Evolutionary conservation across 30 jellyfish, hydroid and myxozoan species (phyloP), one percentile per base, ranked within the genome.

Genomic region (Cassiopea xamachana): DNA sequence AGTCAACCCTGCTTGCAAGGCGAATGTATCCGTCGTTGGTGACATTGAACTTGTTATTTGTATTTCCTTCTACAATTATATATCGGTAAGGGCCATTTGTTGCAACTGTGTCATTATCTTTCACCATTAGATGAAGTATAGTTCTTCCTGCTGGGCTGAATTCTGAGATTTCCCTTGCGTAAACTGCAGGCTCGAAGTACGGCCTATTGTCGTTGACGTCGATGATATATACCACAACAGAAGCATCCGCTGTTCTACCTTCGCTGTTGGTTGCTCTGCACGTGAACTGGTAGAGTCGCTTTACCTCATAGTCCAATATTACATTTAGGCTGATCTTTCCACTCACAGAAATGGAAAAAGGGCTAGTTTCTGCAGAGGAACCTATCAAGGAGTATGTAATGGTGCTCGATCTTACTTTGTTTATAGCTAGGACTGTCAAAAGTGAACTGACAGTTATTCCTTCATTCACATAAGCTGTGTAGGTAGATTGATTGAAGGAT

Each of bases 171-270:
- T 80, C 81, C 14, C 84, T 84, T 39, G 94, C 61, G 87, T 82
- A 80, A 48, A 69, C 19, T 16, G 84, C 59, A 16, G 92, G 92
- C 64, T 73, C 69, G 80, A 96, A 89, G n/a, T 69, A 64, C 0
- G 99, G 99, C 44, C 85, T 78, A 61, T 92, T 96, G 84, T 96
- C 98, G 81, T 96, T 96, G 81, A 92, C 64, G 74, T 96, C 99
- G 10, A 89, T 80, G 19, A 96, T 93, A 62, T 19, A 17, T 45
- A 96, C 93, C 10, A 69, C 73, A 14, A 96, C 98, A 18, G 79
- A 19, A 69, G 97, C 92, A 60, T 90, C 86, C 1, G 97, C 84
- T 9, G 59, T 49, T 62, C 89, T 70, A 48, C 87, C 87, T 81
- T 73, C 92, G 81, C 75, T 81, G 77, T 82, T 90, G 44, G 92